Conservation (phyloP, 92 coral and sea anemone species). For the Parazoanthus swiftii region DNA sequence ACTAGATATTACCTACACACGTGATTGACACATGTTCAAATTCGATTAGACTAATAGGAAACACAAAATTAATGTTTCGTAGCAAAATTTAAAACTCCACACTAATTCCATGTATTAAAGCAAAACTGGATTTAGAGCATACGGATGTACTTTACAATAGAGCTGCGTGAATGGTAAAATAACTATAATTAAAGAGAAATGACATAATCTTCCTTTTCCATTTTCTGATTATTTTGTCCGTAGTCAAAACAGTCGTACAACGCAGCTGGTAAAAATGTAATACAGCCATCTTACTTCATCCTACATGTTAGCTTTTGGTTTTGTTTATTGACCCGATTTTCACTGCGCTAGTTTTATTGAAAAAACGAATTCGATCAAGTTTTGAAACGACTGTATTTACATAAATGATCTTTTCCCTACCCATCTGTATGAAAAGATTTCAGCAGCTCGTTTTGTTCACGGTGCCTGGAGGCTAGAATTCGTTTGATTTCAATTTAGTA, state of each 20-base stretch:
- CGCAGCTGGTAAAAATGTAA: background rate
- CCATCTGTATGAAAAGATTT: too few species aligned
- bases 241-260: background rate
- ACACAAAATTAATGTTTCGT: conserved; percentile 12
- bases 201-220: background rate
- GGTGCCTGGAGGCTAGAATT: too few species aligned
- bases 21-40: conserved; percentile 33
- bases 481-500: too few species aligned
- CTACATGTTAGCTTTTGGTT: background rate
- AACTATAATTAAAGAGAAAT: too few species aligned
- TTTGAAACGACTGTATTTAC: background rate
- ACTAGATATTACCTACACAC: background rate
- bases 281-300: background rate
- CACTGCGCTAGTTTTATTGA: background rate
- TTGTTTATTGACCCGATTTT: background rate
- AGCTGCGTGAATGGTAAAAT: background rate
- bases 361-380: background rate
- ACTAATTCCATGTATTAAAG: background rate
- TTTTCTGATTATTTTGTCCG: too few species aligned
- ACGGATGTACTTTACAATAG: background rate
- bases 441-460: too few species aligned
- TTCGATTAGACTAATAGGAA: background rate
- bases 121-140: background rate
- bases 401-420: background rate
- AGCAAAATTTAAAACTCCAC: background rate